phyloP scores from a whole-genome alignment of 2,113 vertebrate species.

The Microcebus ravelobensis region DNA sequence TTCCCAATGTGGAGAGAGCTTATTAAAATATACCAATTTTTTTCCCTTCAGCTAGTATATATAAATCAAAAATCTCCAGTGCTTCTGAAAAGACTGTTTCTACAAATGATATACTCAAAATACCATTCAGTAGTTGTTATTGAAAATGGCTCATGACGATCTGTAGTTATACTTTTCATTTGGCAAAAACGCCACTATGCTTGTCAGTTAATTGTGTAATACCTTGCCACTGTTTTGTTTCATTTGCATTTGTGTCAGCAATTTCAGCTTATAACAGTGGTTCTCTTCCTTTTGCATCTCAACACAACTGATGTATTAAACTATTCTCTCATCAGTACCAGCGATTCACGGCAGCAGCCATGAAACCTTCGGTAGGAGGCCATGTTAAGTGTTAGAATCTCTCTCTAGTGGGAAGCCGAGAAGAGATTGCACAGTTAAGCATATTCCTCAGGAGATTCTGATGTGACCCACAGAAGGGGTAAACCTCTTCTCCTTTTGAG shows the following conservation, averaged over 20 bases:
- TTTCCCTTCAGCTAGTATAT: neutral
- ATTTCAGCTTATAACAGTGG: neutral
- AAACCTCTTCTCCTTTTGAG: neutral
- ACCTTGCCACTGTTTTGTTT: neutral
- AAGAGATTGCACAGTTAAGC: neutral
- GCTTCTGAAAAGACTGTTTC: neutral
- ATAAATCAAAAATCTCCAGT: slow-evolving; percentile 15
- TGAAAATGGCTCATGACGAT: slow-evolving; percentile 35
- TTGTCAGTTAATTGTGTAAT: neutral
- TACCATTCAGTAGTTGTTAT: neutral
- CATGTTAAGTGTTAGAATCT: neutral
- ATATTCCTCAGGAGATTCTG: neutral
- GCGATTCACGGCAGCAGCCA: neutral
- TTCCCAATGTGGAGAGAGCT: neutral
- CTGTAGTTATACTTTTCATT: neutral
- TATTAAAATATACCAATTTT: neutral
- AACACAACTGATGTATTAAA: neutral
- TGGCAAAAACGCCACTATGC: neutral
- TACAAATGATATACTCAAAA: neutral
- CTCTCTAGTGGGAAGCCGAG: neutral
- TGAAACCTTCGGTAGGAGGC: neutral
- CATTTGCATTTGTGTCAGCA: neutral
- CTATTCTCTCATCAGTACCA: neutral
- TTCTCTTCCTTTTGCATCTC: neutral
- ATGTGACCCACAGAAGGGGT: neutral